Conservation (phyloP, 2,797 vertebrate species). For the Martes flavigula region DNA sequence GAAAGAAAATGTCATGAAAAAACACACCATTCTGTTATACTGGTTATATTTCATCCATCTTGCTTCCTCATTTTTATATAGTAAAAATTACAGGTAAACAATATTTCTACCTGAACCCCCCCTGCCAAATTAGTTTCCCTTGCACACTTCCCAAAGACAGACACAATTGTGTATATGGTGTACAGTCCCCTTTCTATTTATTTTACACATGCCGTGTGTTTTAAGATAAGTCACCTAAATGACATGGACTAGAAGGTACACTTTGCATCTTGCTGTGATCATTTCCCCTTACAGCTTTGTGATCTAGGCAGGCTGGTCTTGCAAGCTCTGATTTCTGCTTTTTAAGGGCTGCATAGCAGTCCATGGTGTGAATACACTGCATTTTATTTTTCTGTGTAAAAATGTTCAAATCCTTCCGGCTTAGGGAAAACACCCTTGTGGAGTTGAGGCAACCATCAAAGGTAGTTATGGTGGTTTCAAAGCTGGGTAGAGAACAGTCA, state of each 20-base stretch:
- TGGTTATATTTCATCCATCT: neutral
- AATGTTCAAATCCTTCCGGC: neutral
- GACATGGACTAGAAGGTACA: neutral
- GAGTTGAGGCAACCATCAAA: neutral
- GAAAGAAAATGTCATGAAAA: neutral
- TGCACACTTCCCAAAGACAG: neutral
- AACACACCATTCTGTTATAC: neutral
- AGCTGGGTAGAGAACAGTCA: neutral
- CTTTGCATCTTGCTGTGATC: neutral
- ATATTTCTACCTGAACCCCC: neutral
- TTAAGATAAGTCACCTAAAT: neutral
- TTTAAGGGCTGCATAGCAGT: constrained; percentile 21
- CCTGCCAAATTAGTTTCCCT: neutral
- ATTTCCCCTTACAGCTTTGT: neutral
- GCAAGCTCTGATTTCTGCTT: neutral
- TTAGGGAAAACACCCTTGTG: neutral
- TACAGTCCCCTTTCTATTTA: neutral
- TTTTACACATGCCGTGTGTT: neutral
- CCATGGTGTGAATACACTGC: neutral
- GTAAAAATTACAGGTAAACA: neutral
- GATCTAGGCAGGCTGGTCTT: neutral
- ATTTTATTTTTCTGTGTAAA: neutral
- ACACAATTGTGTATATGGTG: neutral
- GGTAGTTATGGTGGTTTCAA: neutral
- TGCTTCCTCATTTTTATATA: neutral